These are phyloP conservation scores for Himantopus leucocephalus DNA, from an alignment of 2,113 vertebrate genomes.

Conservation along the genomic window DNA sequence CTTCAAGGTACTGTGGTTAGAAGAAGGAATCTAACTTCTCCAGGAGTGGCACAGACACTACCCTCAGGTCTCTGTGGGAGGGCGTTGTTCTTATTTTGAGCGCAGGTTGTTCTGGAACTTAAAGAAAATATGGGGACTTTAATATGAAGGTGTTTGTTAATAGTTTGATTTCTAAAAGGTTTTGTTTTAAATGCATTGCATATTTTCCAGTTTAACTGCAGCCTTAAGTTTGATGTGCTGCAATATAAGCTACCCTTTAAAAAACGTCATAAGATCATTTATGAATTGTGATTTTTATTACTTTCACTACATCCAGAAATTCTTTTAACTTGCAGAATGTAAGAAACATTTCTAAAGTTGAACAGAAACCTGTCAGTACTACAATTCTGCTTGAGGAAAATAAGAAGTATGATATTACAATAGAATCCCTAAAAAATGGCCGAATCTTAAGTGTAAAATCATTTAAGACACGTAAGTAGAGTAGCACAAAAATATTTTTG, in stretches of 20 bases:
- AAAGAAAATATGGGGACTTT: not conserved
- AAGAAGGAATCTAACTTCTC: not conserved
- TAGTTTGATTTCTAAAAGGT: not conserved
- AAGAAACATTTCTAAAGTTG: conserved; percentile 50
- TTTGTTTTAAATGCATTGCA: not conserved
- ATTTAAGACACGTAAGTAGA: conserved; percentile 77
- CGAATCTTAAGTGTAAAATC: conserved; percentile 66
- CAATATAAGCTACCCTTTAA: not conserved
- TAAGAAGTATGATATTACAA: conserved; percentile 70
- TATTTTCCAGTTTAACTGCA: not conserved
- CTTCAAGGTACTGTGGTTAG: not conserved
- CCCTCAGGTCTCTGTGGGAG: not conserved
- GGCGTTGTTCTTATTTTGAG: not conserved
- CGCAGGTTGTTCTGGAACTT: not conserved
- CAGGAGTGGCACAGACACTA: not conserved
- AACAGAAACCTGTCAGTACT: conserved; percentile 66
- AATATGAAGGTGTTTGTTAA: not conserved
- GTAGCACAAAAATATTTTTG: not conserved
- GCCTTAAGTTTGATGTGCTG: rapidly evolving
- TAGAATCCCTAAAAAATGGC: conserved; percentile 76
- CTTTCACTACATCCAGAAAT: not conserved
- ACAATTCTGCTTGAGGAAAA: conserved; percentile 71
- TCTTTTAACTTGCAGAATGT: conserved; percentile 63
- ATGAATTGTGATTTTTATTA: not conserved
- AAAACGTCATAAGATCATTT: not conserved